Evolutionary conservation across 2,113 vertebrate genomes (phyloP).

Genomic region (Petrocephalus zakoni): DNA sequence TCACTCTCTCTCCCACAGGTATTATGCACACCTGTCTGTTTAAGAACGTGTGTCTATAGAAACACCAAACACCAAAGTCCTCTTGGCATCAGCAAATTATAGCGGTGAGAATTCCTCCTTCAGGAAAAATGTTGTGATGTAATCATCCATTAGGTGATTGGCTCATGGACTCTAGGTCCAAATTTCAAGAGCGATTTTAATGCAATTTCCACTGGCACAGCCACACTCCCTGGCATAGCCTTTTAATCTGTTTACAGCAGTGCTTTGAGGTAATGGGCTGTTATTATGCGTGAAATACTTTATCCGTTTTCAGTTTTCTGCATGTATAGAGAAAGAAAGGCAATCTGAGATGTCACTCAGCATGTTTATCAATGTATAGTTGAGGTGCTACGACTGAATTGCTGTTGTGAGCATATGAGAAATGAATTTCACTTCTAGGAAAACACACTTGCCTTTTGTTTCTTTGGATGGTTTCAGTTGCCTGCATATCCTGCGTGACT

Average conservation of each 20-base stretch:
- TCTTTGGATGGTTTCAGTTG: constrained; percentile 5
- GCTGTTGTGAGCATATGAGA: not conserved
- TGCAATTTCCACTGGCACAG: not conserved
- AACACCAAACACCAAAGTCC: constrained; percentile 11
- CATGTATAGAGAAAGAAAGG: not conserved
- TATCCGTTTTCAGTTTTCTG: not conserved
- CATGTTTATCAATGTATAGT: not conserved
- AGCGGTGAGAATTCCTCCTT: not conserved
- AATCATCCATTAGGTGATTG: not conserved
- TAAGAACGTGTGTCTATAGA: not conserved
- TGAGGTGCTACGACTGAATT: not conserved
- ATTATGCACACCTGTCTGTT: not conserved
- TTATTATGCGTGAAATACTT: not conserved
- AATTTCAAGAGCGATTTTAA: not conserved
- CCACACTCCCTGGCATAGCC: not conserved
- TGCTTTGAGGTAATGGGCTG: not conserved
- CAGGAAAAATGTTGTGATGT: not conserved
- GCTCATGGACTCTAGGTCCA: not conserved
- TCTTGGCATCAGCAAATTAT: constrained; percentile 4
- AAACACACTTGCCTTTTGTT: not conserved
- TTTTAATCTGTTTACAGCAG: not conserved
- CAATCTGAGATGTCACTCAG: not conserved
- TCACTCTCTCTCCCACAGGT: not conserved
- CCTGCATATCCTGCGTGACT: not conserved
- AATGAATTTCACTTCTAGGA: not conserved